Evolutionary conservation across 1,140 invertebrate genomes (phyloP).

Genomic region (Heliothis subflexa): DNA sequence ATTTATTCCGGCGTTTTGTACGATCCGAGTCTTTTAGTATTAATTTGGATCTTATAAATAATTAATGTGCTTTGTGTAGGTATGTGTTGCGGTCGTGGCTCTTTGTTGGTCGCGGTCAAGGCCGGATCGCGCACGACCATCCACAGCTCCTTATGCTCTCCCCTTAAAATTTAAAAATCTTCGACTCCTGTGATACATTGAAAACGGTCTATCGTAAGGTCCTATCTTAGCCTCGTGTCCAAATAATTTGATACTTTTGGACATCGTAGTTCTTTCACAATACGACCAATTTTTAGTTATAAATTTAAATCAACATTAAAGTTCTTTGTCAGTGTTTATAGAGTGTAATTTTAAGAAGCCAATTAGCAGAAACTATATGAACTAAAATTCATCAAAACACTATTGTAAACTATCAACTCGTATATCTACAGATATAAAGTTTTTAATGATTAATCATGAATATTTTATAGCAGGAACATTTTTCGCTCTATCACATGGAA

Average conservation of each 20-base stretch:
- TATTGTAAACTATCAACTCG: conserved; percentile 1
- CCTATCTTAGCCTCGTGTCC: background rate
- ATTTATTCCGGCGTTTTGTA: conserved; percentile 74
- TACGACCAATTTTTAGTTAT: background rate
- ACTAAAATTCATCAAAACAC: background rate
- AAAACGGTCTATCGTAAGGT: background rate
- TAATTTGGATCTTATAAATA: conserved; percentile 81
- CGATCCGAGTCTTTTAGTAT: conserved; percentile 68
- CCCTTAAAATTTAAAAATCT: conserved; percentile 39
- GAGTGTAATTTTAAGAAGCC: background rate
- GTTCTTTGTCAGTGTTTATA: conserved; percentile 3
- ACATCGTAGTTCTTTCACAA: background rate
- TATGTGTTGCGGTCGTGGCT: conserved; percentile 61
- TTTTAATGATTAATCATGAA: conserved; percentile 26
- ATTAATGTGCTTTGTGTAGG: conserved; percentile 67
- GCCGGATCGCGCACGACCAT: conserved; percentile 59
- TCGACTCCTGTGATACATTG: conserved; percentile 17
- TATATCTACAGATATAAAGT: background rate
- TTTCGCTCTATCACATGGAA: conserved; percentile 37
- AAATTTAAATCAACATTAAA: background rate
- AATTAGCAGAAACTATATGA: conserved; percentile 2
- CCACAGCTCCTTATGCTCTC: conserved; percentile 34
- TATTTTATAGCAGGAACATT: conserved; percentile 35
- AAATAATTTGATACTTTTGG: background rate
- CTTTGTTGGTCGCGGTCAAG: conserved; percentile 69